Percentiles rank a stretch among this genome's conserved stretches.
These are phyloP conservation scores for Cyclargus thomasi DNA, from an alignment of 1,140 invertebrate species.

Conservation along the genomic window DNA sequence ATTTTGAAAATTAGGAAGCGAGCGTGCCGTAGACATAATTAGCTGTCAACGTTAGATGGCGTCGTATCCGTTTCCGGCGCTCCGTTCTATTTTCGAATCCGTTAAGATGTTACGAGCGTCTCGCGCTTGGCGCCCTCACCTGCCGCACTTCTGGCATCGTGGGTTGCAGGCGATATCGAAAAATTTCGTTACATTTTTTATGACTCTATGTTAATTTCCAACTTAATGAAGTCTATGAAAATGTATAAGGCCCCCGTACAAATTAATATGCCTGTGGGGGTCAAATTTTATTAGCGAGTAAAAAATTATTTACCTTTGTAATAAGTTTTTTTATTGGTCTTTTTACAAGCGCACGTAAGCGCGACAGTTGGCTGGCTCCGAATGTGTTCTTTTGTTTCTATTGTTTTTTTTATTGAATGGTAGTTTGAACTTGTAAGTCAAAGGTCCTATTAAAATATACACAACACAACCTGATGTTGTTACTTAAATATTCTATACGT, in stretches of 20 bases:
- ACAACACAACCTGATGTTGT: conserved; percentile 1
- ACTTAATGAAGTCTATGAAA: conserved; percentile 74
- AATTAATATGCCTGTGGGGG: conserved; percentile 67
- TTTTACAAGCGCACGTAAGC: conserved; percentile 41
- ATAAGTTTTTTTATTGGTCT: conserved; percentile 52
- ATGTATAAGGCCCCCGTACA: conserved; percentile 63
- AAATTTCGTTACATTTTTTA: conserved; percentile 71
- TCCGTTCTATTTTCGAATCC: conserved; percentile 68
- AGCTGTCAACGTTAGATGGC: conserved; percentile 62
- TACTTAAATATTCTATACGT: not conserved
- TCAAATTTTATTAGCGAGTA: conserved; percentile 53
- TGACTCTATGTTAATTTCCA: conserved; percentile 73
- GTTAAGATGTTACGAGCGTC: conserved; percentile 37
- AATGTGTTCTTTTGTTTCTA: conserved; percentile 64
- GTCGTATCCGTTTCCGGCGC: conserved; percentile 61
- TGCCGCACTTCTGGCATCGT: conserved; percentile 56
- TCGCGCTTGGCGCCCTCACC: conserved; percentile 42
- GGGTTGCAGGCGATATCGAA: conserved; percentile 52
- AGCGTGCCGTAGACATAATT: conserved; percentile 61
- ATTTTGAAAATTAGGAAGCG: conserved; percentile 59
- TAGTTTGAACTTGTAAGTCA: conserved; percentile 36
- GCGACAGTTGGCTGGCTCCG: conserved; percentile 59
- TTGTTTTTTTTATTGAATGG: conserved; percentile 49
- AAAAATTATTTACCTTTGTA: conserved; percentile 51
- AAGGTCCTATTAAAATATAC: conserved; percentile 37